Evolutionary conservation across 1,140 invertebrate genomes (phyloP).

Genomic region (Delia radicum): DNA sequence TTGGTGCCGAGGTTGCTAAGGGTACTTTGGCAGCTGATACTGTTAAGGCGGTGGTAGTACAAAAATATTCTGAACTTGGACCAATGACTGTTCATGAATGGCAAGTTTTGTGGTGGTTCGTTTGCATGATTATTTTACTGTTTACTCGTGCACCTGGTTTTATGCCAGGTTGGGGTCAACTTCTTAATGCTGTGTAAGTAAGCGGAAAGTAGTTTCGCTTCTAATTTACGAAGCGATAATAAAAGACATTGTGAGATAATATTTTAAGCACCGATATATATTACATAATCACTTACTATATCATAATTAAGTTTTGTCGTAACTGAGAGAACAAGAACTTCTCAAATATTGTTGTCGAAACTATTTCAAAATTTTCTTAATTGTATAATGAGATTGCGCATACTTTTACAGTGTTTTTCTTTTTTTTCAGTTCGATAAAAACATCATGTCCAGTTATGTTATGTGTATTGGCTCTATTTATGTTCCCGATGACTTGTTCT

Average conservation of each 20-base stretch:
- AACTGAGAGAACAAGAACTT: too few relatives aligned
- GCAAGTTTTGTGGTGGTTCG: slow-evolving; percentile 72
- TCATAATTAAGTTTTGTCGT: too few relatives aligned
- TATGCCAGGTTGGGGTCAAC: slow-evolving; percentile 38
- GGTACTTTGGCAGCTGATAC: slow-evolving; percentile 60
- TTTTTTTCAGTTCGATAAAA: slow-evolving; percentile 30
- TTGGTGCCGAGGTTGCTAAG: slow-evolving; percentile 56
- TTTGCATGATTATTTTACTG: slow-evolving; percentile 76
- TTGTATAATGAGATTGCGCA: too few relatives aligned
- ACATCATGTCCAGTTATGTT: slow-evolving; percentile 78
- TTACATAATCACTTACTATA: too few relatives aligned
- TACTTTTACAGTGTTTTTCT: slow-evolving; percentile 40
- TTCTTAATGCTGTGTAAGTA: slow-evolving; percentile 37
- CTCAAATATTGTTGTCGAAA: too few relatives aligned
- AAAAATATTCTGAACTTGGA: slow-evolving; percentile 73
- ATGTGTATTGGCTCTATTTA: slow-evolving; percentile 73
- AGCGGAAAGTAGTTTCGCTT: not conserved
- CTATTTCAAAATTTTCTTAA: too few relatives aligned
- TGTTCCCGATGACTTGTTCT: slow-evolving; percentile 72
- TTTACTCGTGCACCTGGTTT: slow-evolving; percentile 78
- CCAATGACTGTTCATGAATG: slow-evolving; percentile 78
- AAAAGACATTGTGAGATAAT: too few relatives aligned
- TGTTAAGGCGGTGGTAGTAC: slow-evolving; percentile 63
- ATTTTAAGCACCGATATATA: too few relatives aligned
- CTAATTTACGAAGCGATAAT: too few relatives aligned